Evolutionary conservation across 2,113 vertebrate species (phyloP).

Genomic region (Eudyptes chrysolophus): DNA sequence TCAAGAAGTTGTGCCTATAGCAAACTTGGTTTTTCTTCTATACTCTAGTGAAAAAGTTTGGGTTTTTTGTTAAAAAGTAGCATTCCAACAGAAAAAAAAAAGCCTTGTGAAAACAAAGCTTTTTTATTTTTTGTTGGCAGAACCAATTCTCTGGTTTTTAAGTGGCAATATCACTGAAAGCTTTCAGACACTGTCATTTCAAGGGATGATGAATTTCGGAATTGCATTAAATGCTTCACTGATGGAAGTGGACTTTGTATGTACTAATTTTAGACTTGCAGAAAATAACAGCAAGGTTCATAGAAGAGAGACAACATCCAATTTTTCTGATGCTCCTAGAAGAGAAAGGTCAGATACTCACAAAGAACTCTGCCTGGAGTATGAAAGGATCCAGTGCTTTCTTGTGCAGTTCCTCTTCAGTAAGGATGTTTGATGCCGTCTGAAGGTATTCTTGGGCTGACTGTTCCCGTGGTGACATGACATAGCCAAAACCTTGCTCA

Average conservation of each 20-base stretch:
- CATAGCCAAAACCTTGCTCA: conserved; percentile 89
- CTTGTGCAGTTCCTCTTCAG: conserved; percentile 85
- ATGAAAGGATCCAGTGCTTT: conserved; percentile 92
- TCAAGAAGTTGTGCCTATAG: neutral
- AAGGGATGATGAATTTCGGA: neutral
- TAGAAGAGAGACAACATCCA: neutral
- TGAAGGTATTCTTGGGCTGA: conserved; percentile 90
- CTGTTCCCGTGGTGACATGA: conserved; percentile 93
- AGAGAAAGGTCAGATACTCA: conserved; percentile 72
- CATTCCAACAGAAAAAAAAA: neutral
- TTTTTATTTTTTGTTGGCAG: neutral
- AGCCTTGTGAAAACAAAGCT: neutral
- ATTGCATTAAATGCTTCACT: neutral
- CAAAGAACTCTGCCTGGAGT: conserved; percentile 95
- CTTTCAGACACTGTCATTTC: neutral
- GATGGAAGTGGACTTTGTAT: neutral
- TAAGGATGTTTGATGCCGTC: conserved; percentile 85
- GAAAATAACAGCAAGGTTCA: neutral
- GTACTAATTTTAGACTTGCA: neutral
- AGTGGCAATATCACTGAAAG: neutral
- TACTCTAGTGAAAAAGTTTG: neutral
- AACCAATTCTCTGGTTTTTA: neutral
- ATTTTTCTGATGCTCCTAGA: neutral
- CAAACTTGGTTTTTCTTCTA: neutral
- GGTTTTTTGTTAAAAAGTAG: neutral